Evolutionary conservation across 35 echinoderm and acorn worm genomes (phyloP).

Genomic region (Lytechinus variegatus): DNA sequence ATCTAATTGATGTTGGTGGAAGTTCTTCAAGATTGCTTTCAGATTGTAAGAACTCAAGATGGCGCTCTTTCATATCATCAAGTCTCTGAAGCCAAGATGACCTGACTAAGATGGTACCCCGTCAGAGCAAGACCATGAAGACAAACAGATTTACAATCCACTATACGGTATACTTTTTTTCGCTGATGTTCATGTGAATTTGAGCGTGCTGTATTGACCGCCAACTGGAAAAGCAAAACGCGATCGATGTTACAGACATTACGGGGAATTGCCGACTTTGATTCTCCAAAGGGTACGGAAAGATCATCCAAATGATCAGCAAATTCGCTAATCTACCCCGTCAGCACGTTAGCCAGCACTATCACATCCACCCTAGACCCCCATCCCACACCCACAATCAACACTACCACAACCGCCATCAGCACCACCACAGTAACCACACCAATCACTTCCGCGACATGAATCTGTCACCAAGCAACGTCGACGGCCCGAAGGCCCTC

Average conservation of each 20-base stretch:
- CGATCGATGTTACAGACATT: background rate
- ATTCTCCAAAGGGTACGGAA: background rate
- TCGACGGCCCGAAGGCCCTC: slow-evolving; percentile 21
- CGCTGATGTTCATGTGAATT: background rate
- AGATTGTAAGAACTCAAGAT: background rate
- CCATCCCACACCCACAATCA: background rate
- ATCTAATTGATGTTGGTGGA: background rate
- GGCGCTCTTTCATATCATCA: background rate
- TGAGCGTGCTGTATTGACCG: background rate
- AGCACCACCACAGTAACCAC: background rate
- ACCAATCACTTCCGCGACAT: slow-evolving; percentile 5
- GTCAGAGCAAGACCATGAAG: background rate
- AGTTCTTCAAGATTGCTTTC: background rate
- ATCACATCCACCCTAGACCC: background rate
- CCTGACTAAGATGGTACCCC: background rate
- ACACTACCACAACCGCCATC: background rate
- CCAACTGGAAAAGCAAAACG: background rate
- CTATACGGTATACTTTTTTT: background rate
- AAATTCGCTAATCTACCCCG: slow-evolving; percentile 15
- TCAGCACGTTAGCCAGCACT: background rate
- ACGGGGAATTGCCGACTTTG: background rate
- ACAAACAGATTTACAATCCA: background rate
- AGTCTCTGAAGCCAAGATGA: background rate
- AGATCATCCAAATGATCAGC: slow-evolving; percentile 29
- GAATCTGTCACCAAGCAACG: slow-evolving; percentile 2